These are phyloP conservation scores for Cheilosia impressa DNA, from an alignment of 2,888 invertebrate genomes.

Conservation along the genomic window DNA sequence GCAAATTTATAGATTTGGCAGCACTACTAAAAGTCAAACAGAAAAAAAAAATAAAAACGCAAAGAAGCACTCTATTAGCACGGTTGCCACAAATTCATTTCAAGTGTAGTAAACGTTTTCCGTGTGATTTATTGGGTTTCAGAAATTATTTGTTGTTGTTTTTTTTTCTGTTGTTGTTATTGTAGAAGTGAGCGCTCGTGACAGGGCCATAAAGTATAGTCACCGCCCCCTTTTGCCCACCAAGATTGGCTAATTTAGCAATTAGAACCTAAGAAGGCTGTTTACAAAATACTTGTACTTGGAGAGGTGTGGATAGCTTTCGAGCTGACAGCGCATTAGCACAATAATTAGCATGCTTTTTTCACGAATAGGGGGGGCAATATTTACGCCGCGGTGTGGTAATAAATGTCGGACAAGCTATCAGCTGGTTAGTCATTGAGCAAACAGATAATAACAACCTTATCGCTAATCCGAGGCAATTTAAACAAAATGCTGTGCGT, in stretches of 20 bases:
- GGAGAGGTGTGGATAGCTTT: constrained; percentile 42
- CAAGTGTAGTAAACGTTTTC: constrained; percentile 48
- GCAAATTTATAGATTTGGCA: constrained; percentile 64
- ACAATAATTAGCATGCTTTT: constrained; percentile 34
- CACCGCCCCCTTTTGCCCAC: not conserved
- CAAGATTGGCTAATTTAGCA: constrained; percentile 49
- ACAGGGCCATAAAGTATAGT: constrained; percentile 40
- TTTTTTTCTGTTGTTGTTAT: not conserved
- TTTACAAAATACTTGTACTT: not conserved
- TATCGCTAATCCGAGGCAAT: constrained; percentile 67
- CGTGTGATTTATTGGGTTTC: constrained; percentile 60
- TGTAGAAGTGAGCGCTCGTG: constrained; percentile 52
- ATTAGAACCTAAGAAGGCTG: constrained; percentile 55
- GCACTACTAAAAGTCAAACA: constrained; percentile 44
- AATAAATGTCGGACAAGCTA: constrained; percentile 27
- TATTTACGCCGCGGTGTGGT: constrained; percentile 1
- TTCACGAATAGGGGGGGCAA: not conserved
- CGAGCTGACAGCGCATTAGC: constrained; percentile 32
- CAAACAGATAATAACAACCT: constrained; percentile 48
- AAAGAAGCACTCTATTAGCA: constrained; percentile 24
- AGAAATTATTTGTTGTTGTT: constrained; percentile 36
- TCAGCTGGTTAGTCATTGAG: constrained; percentile 29
- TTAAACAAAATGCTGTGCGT: constrained; percentile 49
- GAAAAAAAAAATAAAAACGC: not conserved
- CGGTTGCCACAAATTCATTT: constrained; percentile 55